These are phyloP conservation scores for Oxyruncus cristatus DNA, from an alignment of 2,113 vertebrate species.

Conservation along the genomic window DNA sequence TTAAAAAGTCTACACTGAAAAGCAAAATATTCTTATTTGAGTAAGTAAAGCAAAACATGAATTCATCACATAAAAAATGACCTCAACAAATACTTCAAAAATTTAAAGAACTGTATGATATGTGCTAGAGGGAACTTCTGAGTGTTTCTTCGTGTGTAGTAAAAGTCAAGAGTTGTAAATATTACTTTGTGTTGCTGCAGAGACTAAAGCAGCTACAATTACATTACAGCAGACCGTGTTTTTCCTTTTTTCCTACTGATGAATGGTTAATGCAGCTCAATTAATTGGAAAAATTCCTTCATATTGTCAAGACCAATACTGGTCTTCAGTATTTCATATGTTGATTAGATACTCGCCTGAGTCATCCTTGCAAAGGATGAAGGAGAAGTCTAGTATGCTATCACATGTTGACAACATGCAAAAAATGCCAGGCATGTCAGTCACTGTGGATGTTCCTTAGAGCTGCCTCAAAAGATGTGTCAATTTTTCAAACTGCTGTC, in stretches of 20 bases:
- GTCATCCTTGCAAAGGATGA: neutral
- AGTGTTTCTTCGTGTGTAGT: accelerated
- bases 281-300: neutral
- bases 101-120: neutral
- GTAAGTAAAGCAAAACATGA: neutral
- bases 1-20: neutral
- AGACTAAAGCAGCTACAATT: neutral
- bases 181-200: neutral
- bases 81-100: neutral
- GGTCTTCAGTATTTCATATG: neutral
- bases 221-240: neutral
- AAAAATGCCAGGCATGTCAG: neutral
- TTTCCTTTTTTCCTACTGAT: neutral
- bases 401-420: neutral
- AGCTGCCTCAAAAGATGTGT: neutral
- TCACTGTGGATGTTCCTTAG: neutral
- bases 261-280: neutral
- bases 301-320: accelerated
- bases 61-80: neutral
- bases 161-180: neutral
- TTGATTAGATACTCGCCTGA: neutral
- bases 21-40: neutral
- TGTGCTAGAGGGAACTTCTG: neutral
- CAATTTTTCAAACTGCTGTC: neutral
- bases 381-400: neutral